Conservation (phyloP, 2,113 vertebrate genomes). For the Jacana jacana region DNA sequence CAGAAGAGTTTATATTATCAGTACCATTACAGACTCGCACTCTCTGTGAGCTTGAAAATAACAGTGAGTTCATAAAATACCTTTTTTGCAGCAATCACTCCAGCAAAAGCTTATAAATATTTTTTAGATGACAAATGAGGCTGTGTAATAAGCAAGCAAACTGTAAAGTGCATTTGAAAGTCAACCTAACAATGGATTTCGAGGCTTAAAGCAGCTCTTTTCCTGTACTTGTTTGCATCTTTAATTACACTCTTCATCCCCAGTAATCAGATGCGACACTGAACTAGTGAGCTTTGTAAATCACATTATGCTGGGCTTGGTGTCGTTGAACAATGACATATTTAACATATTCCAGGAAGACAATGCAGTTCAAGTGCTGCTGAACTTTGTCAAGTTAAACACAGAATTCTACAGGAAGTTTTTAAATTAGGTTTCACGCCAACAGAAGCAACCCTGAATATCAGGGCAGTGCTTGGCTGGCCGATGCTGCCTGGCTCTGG, state of each 20-base stretch:
- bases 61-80: not conserved
- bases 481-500: not conserved
- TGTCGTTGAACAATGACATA: not conserved
- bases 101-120: not conserved
- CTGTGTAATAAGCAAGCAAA: not conserved
- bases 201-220: not conserved
- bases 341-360: not conserved
- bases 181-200: not conserved
- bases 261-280: not conserved
- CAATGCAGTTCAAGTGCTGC: not conserved
- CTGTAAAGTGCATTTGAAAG: not conserved
- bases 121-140: not conserved
- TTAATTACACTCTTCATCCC: not conserved
- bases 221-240: not conserved
- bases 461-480: not conserved
- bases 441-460: not conserved
- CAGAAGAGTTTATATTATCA: not conserved
- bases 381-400: not conserved
- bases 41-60: not conserved
- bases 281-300: not conserved
- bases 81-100: not conserved
- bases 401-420: not conserved
- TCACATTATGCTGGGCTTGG: not conserved
- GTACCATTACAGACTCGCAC: not conserved
- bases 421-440: not conserved